Conservation (phyloP, 2,113 vertebrate genomes). For the Mionectes macconnelli region DNA sequence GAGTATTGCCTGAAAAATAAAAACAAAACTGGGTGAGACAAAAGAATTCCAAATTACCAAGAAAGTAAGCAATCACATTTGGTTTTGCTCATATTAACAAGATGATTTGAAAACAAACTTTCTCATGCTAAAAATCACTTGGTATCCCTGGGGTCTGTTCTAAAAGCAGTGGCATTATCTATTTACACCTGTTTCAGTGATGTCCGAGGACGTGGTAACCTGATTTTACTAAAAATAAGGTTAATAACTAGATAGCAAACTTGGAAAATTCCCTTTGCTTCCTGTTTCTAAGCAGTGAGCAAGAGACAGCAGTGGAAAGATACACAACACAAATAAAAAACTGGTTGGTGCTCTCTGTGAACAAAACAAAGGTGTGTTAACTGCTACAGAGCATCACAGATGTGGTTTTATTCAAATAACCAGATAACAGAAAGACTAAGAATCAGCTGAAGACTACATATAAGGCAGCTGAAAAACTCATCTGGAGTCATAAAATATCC, state of each 20-base stretch:
- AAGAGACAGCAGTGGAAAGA: not conserved
- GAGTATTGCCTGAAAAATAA: constrained; percentile 90
- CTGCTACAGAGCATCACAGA: not conserved
- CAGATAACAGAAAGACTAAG: not conserved
- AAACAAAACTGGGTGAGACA: not conserved
- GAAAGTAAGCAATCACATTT: not conserved
- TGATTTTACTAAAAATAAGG: not conserved
- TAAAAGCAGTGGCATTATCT: not conserved
- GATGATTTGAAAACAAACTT: not conserved
- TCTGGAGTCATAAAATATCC: not conserved
- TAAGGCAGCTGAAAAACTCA: not conserved
- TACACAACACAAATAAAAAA: not conserved
- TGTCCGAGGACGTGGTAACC: not conserved
- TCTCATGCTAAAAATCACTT: not conserved
- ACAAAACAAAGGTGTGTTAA: not conserved
- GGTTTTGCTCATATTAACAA: not conserved
- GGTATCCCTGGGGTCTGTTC: not conserved
- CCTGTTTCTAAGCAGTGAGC: not conserved
- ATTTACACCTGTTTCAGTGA: not conserved
- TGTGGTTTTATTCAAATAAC: not conserved
- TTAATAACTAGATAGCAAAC: not conserved
- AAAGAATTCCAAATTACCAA: not conserved
- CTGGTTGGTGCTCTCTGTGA: not conserved
- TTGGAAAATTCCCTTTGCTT: not conserved
- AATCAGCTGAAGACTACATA: not conserved